Conservation (phyloP, 2,113 vertebrate genomes). For the Pangasianodon hypophthalmus region DNA sequence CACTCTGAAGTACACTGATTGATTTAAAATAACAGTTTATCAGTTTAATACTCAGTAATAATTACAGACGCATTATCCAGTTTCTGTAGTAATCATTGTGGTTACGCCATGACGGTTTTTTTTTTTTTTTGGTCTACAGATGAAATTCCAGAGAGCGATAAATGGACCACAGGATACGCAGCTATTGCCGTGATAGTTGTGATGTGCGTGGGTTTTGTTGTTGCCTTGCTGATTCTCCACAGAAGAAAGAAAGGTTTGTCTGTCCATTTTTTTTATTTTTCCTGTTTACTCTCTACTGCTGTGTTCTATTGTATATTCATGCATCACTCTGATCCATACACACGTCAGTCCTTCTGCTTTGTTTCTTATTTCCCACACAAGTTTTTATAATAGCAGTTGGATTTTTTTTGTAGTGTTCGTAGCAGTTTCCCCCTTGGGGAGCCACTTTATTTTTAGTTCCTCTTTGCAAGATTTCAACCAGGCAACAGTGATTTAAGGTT, state of each 20-base stretch:
- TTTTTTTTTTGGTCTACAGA: conserved; percentile 12
- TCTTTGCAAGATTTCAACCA: neutral
- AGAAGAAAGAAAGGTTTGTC: conserved; percentile 31
- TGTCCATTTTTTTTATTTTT: neutral
- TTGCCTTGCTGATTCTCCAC: neutral
- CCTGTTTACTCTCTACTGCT: neutral
- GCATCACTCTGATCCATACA: neutral
- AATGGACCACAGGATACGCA: neutral
- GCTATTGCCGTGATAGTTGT: neutral
- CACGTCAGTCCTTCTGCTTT: neutral
- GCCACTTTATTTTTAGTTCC: conserved; percentile 1
- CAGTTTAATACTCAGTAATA: neutral
- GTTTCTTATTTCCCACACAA: neutral
- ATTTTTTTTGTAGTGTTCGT: neutral
- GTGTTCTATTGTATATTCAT: neutral
- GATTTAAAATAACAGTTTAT: neutral
- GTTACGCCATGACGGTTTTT: neutral
- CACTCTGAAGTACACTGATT: too few species aligned
- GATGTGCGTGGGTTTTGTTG: neutral
- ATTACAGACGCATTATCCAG: neutral
- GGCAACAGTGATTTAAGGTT: neutral
- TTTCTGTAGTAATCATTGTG: neutral
- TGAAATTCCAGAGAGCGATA: conserved; percentile 29
- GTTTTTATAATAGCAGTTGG: neutral
- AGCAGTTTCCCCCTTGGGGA: neutral